Evolutionary conservation across 2,113 vertebrate genomes (phyloP), one percentile per base, ranked within the genome.

Genomic region (Nothocercus julius): DNA sequence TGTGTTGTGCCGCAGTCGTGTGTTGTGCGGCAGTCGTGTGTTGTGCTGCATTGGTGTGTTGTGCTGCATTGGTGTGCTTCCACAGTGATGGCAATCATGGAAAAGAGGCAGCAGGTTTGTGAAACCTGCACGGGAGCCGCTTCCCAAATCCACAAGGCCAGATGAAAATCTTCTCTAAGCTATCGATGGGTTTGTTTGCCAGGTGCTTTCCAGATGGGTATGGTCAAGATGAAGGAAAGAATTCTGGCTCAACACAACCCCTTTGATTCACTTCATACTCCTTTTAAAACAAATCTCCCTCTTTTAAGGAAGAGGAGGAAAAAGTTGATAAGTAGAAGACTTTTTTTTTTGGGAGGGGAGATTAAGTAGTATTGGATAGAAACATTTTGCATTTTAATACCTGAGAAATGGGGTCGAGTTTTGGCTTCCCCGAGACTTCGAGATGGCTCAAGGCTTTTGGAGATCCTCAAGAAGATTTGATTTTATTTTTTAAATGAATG

Each of bases 161-260:
- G 89, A 95, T 94, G 84, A 95, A 95, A 87, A 74, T 17, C 51
- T 94, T 88, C 78, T 75, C 76, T 74, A 70, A 93, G 80, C 73
- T 83, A 72, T 86, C 87, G 88, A 15, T 91, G 69, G 61, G 81
- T 92, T 69, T 88, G 38, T 93, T 94, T 94, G 87, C 53, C 85
- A 92, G 85, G 93, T 91, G 80, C 80, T 93, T 91, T 95, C 90
- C 87, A 95, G 82, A 90, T 93, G 73, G 94, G 56, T 88, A 74
- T 32, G 83, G 82, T 36, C 79, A 90, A 93, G 91, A 87, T 85
- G 58, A 79, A 88, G 91, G 91, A 96, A 93, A 63, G 36, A 19
- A 56, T 83, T 94, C 6, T 88, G 93, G 79, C 80, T 81, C 76
- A 61, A 44, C 56, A 32, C 53, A 86, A 68, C 22, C 77, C 64